Base-by-base conservation (phyloP, 2,888 invertebrate genomes). In the Perithous albicinctus region DNA sequence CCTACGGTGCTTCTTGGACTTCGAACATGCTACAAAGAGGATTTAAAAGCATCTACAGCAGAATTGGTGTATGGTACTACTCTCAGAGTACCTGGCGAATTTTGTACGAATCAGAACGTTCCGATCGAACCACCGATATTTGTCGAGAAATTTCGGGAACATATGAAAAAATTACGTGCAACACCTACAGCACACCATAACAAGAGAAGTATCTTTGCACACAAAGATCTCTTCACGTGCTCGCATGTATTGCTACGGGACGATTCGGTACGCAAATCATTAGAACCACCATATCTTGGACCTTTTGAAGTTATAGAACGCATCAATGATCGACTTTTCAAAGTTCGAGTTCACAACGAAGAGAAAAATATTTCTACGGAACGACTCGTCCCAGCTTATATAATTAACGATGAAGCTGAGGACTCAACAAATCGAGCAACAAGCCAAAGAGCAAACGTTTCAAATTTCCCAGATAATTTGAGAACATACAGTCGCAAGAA, bases 1-100 rank as follows among this genome's bases (percentile, higher is more conserved):
- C 87, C 87, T 4, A 80, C 72, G 54, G 63, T 85, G 5, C 76
- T 86, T 7, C 74, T 87, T 1, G 85, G 86, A 0, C 26, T 79
- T 8, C 69, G 82, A 6, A 74, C 73, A 1, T 78, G 59, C 6
- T 79, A 43, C 51, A 87, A 78, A 41, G 84, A 85, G n/a, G 82
- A 81, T 26, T 23, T 64, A 7, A 23, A 67, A n/a, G 26, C 79
- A 59, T 79, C 41, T n/a, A 4, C 78, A 54, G 77, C 78, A 8
- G 74, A 83, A 48, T 18, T 69, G 10, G 41, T 75, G 3, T 81
- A 75, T 7, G 83, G 70, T 12, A 80, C 72, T 1, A 64, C 81
- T 7, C 48, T 84, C 12, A 20, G 43, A 7, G 18, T 79, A 2
- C 69, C 84, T 59, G 79, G 73, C 20, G 80, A 83, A 48, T 73